Evolutionary conservation across 2,888 invertebrate genomes (phyloP), one percentile per base, ranked within the genome.

Genomic region (Pherbina coryleti): DNA sequence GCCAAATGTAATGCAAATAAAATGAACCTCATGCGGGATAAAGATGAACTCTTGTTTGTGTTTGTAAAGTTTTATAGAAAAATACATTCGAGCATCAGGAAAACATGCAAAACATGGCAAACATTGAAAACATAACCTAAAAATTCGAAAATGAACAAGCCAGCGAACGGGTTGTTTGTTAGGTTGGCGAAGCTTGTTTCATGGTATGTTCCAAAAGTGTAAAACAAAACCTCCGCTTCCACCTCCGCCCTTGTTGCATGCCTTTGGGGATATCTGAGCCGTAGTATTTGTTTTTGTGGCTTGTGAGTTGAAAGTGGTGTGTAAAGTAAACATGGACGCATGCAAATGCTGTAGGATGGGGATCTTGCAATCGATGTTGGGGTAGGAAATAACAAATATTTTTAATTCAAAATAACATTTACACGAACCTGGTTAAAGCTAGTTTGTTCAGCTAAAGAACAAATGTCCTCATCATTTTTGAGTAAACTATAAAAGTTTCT

Each of bases 1-100:
- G 51, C 71, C 64, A 73, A 78, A 78, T 76, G 73, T 76, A 73
- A 78, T 73, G 78, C 75, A 78, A 78, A 78, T 78, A 76, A 78
- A 78, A 78, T 78, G 67, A 78, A 78, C 78, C 37, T 57, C 53
- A 70, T 51, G 17, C 9, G 31, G 22, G 75, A 37, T 74, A 66
- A 60, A 51, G 51, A 64, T 75, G 75, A 49, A 74, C 73, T 34
- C 34, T 74, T 71, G 67, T 67, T 51, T 22, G 8, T 17, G 69
- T 49, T 69, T 49, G 44, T 51, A 25, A 34, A 51, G 69, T 69
- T 66, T 25, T 69, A 25, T 49, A 28, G 19, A 34, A 66, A 69
- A 69, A 51, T 51, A 69, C 22, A 49, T 49, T 28, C 69, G 69
- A 69, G 69, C 69, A 51, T 25, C 51, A 19, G 60, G 69, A 69